A percentile compares a stretch with the other conserved stretches of the same genome.
These are phyloP conservation scores for Tethya wilhelma DNA, from an alignment of 37 sponge, comb jelly and placozoan genomes.

Conservation along the genomic window DNA sequence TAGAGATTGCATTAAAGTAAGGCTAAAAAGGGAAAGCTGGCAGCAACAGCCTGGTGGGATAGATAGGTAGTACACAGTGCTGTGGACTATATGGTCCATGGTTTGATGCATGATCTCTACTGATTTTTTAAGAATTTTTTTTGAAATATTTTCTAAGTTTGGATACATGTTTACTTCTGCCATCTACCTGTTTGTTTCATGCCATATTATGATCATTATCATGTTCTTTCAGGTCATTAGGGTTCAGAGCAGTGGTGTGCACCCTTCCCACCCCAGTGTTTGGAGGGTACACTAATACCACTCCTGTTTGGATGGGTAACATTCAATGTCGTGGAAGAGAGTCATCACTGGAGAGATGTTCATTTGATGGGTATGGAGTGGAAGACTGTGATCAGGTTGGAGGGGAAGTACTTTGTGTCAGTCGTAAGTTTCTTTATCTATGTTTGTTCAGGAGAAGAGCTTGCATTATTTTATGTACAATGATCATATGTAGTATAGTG, in stretches of 20 bases:
- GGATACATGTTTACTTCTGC: too few relatives aligned
- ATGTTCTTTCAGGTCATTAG: not conserved
- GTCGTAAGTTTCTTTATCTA: not conserved
- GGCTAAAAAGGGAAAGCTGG: too few relatives aligned
- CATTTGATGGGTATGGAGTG: conserved; percentile 18
- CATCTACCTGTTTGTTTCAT: too few relatives aligned
- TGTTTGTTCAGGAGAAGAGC: not conserved
- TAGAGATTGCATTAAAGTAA: too few relatives aligned
- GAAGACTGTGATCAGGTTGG: not conserved
- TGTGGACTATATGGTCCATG: too few relatives aligned
- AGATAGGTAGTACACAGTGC: too few relatives aligned
- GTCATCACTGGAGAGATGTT: not conserved
- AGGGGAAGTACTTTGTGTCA: not conserved
- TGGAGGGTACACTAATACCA: not conserved
- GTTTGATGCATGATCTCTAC: too few relatives aligned
- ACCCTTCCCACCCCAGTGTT: not conserved
- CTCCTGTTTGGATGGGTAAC: conserved; percentile 29
- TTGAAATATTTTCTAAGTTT: too few relatives aligned
- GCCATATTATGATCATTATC: not conserved
- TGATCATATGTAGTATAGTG: too few relatives aligned
- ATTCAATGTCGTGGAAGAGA: conserved; percentile 17
- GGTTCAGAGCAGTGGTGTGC: not conserved
- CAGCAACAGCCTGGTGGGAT: too few relatives aligned
- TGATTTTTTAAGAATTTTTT: too few relatives aligned
- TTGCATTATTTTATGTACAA: too few relatives aligned